phyloP scores from a whole-genome alignment of 2,797 vertebrate species.

The Periparus ater region DNA sequence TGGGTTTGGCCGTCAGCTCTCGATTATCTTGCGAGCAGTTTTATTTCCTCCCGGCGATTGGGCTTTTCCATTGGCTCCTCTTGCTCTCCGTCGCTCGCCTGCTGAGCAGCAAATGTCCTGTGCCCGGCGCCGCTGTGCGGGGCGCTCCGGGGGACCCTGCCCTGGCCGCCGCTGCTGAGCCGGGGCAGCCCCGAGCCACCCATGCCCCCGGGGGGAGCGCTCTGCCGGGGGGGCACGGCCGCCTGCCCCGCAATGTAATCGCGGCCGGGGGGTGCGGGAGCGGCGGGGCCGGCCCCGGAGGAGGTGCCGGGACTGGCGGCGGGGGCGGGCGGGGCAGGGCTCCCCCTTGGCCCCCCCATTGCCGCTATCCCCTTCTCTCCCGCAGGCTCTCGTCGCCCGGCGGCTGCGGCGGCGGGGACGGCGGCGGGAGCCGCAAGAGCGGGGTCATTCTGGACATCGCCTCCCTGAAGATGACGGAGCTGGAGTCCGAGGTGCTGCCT shows the following conservation, averaged over 20 bases:
- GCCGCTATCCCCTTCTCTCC: constrained; percentile 37
- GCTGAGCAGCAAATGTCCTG: constrained; percentile 39
- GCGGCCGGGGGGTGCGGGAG: neutral
- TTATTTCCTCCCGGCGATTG: neutral
- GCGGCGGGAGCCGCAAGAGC: constrained; percentile 77
- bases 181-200: neutral
- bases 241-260: constrained; percentile 59
- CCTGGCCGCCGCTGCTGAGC: neutral
- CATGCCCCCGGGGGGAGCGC: constrained; percentile 2
- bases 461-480: constrained; percentile 86
- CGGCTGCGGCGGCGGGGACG: constrained; percentile 59
- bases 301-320: neutral
- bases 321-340: neutral
- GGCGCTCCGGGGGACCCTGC: neutral
- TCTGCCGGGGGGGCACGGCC: constrained; percentile 35
- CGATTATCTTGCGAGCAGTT: neutral
- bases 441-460: constrained; percentile 86
- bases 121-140: neutral
- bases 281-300: neutral
- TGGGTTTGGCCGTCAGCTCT: neutral
- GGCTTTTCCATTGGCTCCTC: constrained; percentile 31
- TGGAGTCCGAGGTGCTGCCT: constrained; percentile 91
- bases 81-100: neutral
- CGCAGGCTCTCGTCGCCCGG: constrained; percentile 67
- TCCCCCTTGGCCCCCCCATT: neutral